These are phyloP conservation scores for Aphidius gifuensis DNA, from an alignment of 1,140 invertebrate genomes.

Conservation along the genomic window DNA sequence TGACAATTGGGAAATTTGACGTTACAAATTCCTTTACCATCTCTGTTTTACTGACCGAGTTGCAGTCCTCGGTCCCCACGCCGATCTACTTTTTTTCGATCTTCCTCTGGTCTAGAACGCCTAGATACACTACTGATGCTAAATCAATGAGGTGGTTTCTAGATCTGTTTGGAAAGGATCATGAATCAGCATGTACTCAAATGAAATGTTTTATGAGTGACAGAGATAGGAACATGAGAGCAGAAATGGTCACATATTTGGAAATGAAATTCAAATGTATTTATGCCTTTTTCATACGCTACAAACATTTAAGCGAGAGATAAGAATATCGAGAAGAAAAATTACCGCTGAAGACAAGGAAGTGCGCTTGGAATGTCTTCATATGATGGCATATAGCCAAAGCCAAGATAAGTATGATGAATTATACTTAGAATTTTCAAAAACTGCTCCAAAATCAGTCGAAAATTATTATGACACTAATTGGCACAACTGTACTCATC, in stretches of 20 bases:
- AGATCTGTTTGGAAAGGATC: constrained; percentile 10
- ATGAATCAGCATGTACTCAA: not conserved
- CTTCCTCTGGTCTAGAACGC: too few relatives aligned
- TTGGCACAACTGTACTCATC: constrained; percentile 21
- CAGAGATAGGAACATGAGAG: constrained; percentile 10
- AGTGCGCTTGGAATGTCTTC: not conserved
- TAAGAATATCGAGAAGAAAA: not conserved
- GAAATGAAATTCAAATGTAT: constrained; percentile 7
- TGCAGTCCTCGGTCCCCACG: too few relatives aligned
- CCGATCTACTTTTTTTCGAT: too few relatives aligned
- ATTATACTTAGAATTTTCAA: constrained; percentile 18
- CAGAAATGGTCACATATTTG: constrained; percentile 11
- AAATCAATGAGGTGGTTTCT: constrained; percentile 8
- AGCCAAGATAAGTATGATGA: constrained; percentile 13
- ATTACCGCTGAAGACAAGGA: not conserved
- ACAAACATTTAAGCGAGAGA: constrained; percentile 18
- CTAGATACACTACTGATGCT: too few relatives aligned
- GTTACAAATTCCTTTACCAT: too few relatives aligned
- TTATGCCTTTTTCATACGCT: constrained; percentile 22
- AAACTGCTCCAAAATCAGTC: constrained; percentile 11
- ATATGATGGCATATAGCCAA: not conserved
- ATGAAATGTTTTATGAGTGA: constrained; percentile 18
- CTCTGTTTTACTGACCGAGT: too few relatives aligned
- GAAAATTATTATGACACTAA: constrained; percentile 20
- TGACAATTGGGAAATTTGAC: too few relatives aligned